Evolutionary conservation across 2,888 invertebrate genomes (phyloP), one percentile per base, ranked within the genome.

Genomic region (Lycaena phlaeas): DNA sequence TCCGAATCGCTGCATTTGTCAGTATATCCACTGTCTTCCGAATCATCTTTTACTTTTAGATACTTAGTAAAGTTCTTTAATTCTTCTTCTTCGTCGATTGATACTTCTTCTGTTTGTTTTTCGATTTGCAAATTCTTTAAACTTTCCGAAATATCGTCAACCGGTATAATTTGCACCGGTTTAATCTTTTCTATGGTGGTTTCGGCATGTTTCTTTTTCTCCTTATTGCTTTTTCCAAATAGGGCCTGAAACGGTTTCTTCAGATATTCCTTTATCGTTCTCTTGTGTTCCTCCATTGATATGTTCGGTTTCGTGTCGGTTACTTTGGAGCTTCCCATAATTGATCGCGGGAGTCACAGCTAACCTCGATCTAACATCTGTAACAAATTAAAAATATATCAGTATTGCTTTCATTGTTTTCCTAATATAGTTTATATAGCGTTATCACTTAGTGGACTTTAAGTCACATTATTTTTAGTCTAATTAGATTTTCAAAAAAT

Each of bases 1-100:
- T 48, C 51, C 5, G 42, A 47, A 2, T 49, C 48, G 7, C 39
- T 29, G 5, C 45, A 41, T 28, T 60, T 61, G 2, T 78, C 79
- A 0, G 67, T 55, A 17, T 61, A 77, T 0, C 82, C 82, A 15
- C 81, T 81, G 50, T 81, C 81, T 27, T 68, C 61, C 0, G 82
- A 81, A 0, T 69, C 61, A 1, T 69, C 69, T 26, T 68, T 59
- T 4, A 77, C 60, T 0, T 61, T 45, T 55, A 67, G 68, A 27
- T 57, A 57, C 0, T n/a, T n/a, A n/a, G 65, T 53, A 42, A 78
- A 78, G 31, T 71, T 64, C 0, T 59, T 51, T 0, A 68, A 45
- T 50, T 76, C 74, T 12, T 76, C 62, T 0, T 64, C 59, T 9
- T 61, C 49, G 1, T 54, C 54, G 2, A 49, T 41, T 5, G 28